These are phyloP conservation scores for Diorhabda sublineata DNA, from an alignment of 1,140 invertebrate species.

Conservation along the genomic window DNA sequence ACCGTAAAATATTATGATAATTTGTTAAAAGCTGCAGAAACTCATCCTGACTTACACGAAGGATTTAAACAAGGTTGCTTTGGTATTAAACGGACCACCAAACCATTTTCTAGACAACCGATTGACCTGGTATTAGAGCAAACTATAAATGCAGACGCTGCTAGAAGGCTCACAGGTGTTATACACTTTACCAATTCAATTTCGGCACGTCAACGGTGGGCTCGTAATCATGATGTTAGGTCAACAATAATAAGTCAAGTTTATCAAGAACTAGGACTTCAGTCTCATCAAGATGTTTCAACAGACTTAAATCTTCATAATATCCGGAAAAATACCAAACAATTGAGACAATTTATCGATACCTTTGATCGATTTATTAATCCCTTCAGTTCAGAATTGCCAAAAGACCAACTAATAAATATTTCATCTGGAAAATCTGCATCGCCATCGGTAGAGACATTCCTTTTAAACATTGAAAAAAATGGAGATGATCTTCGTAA, in stretches of 20 bases:
- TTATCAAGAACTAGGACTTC: slow-evolving; percentile 6
- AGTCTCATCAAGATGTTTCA: slow-evolving; percentile 23
- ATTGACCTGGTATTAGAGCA: slow-evolving; percentile 38
- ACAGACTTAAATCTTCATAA: slow-evolving; percentile 16
- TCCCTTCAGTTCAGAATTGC: slow-evolving; percentile 11
- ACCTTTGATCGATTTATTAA: neutral
- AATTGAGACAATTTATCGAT: neutral
- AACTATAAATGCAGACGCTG: slow-evolving; percentile 39
- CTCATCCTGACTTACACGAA: slow-evolving; percentile 32
- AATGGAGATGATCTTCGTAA: no score
- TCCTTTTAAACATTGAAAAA: no score
- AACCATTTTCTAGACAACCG: slow-evolving; percentile 35
- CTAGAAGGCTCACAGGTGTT: slow-evolving; percentile 32
- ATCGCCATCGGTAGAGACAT: no score
- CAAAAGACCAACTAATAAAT: slow-evolving; percentile 8
- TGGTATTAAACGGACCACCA: slow-evolving; percentile 32
- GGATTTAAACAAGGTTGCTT: slow-evolving; percentile 33
- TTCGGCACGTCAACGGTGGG: slow-evolving; percentile 26
- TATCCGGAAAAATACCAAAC: neutral
- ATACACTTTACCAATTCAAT: slow-evolving; percentile 31
- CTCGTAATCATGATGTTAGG: slow-evolving; percentile 18
- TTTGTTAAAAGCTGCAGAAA: slow-evolving; percentile 28
- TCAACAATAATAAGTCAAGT: slow-evolving; percentile 25
- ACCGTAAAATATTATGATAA: slow-evolving; percentile 28
- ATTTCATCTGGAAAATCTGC: no score